A percentile compares a stretch with the other conserved stretches of the same genome.
These are phyloP conservation scores for Emydoidea blandingii DNA, from an alignment of 2,797 vertebrate species.

Conservation along the genomic window DNA sequence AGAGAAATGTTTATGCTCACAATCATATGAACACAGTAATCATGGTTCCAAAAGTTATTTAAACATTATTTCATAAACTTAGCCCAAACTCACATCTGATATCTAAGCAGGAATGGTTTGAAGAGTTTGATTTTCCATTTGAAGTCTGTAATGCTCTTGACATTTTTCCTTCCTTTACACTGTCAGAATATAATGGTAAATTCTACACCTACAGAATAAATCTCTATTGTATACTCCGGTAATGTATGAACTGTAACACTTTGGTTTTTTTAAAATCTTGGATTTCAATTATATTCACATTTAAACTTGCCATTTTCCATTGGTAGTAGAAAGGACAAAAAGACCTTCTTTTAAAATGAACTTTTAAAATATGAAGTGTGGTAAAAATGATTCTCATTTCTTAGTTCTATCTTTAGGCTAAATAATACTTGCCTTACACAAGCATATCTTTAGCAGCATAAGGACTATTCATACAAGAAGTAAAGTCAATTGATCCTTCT, in stretches of 20 bases:
- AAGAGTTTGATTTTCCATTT: slow-evolving; percentile 40
- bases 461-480: background rate
- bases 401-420: background rate
- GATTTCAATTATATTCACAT: slow-evolving; percentile 34
- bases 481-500: background rate
- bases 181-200: background rate
- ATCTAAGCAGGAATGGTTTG: background rate
- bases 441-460: background rate
- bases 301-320: slow-evolving; percentile 16
- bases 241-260: slow-evolving; percentile 1
- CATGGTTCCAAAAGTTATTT: slow-evolving; percentile 61
- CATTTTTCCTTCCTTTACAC: slow-evolving; percentile 9
- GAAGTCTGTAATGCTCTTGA: slow-evolving; percentile 14
- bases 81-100: slow-evolving; percentile 45
- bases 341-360: slow-evolving; percentile 27
- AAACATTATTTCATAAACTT: slow-evolving; percentile 43
- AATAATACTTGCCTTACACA: background rate
- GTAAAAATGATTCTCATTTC: slow-evolving; percentile 35
- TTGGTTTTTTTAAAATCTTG: slow-evolving; percentile 12
- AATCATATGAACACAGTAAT: slow-evolving; percentile 41
- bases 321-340: slow-evolving; percentile 30
- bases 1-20: slow-evolving; percentile 69
- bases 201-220: background rate
- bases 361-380: slow-evolving; percentile 17
- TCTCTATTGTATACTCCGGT: background rate